phyloP scores from a whole-genome alignment of 2,888 invertebrate genomes.

The Baronia brevicornis region DNA sequence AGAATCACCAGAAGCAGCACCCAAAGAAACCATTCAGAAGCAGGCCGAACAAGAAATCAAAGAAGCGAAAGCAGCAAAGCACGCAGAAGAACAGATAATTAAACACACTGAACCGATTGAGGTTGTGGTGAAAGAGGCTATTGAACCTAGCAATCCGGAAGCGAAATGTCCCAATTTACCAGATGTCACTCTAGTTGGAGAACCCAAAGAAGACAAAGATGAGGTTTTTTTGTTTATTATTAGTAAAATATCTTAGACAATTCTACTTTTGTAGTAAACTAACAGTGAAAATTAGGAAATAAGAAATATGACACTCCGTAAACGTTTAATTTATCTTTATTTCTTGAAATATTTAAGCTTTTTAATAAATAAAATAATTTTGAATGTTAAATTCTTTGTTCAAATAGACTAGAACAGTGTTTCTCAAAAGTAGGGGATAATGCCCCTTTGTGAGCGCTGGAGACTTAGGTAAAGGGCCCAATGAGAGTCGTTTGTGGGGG shows the following conservation, averaged over 20 bases:
- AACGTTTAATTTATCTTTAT: constrained; percentile 3
- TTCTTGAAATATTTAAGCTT: neutral
- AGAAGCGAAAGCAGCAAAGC: constrained; percentile 5
- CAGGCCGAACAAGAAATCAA: constrained; percentile 5
- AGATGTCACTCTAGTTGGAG: constrained; percentile 56
- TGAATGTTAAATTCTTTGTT: too few relatives aligned
- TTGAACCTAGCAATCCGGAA: too few relatives aligned
- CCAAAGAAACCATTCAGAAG: constrained; percentile 15
- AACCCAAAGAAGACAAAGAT: constrained; percentile 38
- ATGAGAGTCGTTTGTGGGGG: too few relatives aligned
- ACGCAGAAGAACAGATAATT: constrained; percentile 1
- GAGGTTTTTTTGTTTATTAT: constrained; percentile 20
- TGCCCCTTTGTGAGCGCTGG: too few relatives aligned
- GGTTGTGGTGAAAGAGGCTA: neutral
- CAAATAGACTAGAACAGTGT: too few relatives aligned
- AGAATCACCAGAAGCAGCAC: constrained; percentile 20
- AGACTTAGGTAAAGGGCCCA: too few relatives aligned
- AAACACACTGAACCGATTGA: neutral
- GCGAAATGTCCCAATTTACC: constrained; percentile 38
- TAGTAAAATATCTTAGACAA: too few relatives aligned
- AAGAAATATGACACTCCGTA: too few relatives aligned
- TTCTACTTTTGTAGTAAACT: too few relatives aligned
- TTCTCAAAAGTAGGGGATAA: too few relatives aligned
- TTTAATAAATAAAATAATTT: too few relatives aligned
- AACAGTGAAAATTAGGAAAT: too few relatives aligned